Evolutionary conservation across 1,140 invertebrate species (phyloP).

Genomic region (Galleria mellonella): DNA sequence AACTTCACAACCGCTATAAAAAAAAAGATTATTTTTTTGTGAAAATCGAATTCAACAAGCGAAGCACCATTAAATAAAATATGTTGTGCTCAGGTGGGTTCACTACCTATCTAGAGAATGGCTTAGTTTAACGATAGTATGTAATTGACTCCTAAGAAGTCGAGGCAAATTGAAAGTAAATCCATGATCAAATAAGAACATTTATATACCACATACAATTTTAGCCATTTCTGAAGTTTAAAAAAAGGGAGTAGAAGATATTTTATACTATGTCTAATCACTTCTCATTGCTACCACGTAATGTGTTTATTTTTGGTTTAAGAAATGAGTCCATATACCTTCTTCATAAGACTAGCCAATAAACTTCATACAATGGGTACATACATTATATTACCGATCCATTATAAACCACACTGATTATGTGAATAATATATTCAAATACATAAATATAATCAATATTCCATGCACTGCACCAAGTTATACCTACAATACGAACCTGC

Average conservation of each 20-base stretch:
- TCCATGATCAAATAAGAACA: constrained; percentile 13
- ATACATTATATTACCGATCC: constrained; percentile 10
- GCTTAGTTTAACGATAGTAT: background rate
- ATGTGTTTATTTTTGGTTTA: constrained; percentile 43
- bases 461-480: constrained; percentile 20
- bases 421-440: constrained; percentile 7
- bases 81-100: constrained; percentile 53
- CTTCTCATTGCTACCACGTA: constrained; percentile 15
- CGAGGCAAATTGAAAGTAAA: constrained; percentile 14
- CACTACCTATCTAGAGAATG: background rate
- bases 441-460: constrained; percentile 14
- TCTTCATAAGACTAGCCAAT: constrained; percentile 37
- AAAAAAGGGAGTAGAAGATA: constrained; percentile 26
- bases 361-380: constrained; percentile 13
- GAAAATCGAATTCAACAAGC: constrained; percentile 42
- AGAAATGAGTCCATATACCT: constrained; percentile 15
- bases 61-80: constrained; percentile 44
- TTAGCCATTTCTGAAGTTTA: constrained; percentile 22
- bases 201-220: no score
- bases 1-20: constrained; percentile 63
- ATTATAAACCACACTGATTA: constrained; percentile 22
- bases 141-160: constrained; percentile 1
- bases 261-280: constrained; percentile 32
- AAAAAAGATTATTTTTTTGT: constrained; percentile 31
- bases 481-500: constrained; percentile 12